These are phyloP conservation scores for Temnothorax curvispinosus DNA, from an alignment of 1,140 invertebrate genomes.

Conservation along the genomic window DNA sequence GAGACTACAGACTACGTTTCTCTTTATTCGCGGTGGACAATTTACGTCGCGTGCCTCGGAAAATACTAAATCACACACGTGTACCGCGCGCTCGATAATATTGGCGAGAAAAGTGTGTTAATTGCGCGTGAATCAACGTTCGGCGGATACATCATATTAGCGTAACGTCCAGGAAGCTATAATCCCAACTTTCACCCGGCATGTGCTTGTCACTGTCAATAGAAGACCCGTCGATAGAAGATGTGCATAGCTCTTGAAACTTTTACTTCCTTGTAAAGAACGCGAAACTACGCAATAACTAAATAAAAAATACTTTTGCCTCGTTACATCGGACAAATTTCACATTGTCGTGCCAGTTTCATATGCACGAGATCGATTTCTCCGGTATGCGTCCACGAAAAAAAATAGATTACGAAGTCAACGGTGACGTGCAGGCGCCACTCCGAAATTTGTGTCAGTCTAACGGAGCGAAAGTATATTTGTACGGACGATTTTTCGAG, in stretches of 20 bases:
- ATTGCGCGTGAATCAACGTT: constrained; percentile 21
- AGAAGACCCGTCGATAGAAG: neutral
- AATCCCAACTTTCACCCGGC: constrained; percentile 54
- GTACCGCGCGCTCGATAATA: neutral
- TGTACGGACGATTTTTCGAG: neutral
- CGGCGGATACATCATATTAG: constrained; percentile 4
- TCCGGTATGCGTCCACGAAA: neutral
- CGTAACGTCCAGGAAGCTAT: constrained; percentile 7
- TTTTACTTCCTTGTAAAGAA: constrained; percentile 7
- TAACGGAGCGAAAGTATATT: constrained; percentile 40
- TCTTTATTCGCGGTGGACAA: neutral
- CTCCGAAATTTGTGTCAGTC: constrained; percentile 29
- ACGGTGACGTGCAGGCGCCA: neutral
- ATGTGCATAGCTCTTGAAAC: neutral
- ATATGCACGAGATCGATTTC: neutral
- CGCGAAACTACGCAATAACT: neutral
- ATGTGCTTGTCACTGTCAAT: neutral
- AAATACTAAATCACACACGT: neutral
- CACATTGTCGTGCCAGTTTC: neutral
- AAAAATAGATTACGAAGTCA: constrained; percentile 24
- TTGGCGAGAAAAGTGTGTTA: constrained; percentile 57
- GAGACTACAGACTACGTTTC: neutral
- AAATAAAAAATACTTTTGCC: neutral
- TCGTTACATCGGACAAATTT: neutral
- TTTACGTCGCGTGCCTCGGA: neutral